These are phyloP conservation scores for Lutjanus argentimaculatus DNA, from an alignment of 2,797 vertebrate genomes.

Conservation along the genomic window DNA sequence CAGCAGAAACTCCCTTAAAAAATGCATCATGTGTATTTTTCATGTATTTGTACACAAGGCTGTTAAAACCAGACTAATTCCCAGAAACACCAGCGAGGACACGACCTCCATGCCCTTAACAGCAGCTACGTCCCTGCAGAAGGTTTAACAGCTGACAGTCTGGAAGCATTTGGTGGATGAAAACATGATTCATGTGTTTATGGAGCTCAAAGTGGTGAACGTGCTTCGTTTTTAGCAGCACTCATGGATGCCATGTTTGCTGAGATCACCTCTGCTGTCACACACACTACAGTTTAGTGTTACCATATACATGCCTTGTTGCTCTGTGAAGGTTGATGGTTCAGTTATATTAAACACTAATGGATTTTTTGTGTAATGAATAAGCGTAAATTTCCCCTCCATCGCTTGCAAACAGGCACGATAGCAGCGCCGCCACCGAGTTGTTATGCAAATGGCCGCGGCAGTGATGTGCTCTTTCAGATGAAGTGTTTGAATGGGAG, in stretches of 20 bases:
- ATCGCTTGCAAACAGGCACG: constrained; percentile 24
- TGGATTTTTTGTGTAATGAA: constrained; percentile 70
- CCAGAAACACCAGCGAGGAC: not conserved
- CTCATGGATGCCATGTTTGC: not conserved
- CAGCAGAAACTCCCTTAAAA: not conserved
- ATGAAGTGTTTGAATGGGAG: constrained; percentile 54
- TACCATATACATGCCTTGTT: constrained; percentile 23
- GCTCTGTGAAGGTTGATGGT: constrained; percentile 47
- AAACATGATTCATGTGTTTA: constrained; percentile 16
- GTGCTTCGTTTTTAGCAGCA: not conserved
- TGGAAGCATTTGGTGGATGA: constrained; percentile 8
- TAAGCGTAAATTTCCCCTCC: constrained; percentile 29
- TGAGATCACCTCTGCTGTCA: constrained; percentile 3
- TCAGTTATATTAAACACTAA: constrained; percentile 60
- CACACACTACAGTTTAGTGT: constrained; percentile 11
- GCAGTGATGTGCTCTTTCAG: constrained; percentile 44
- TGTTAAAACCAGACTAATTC: not conserved
- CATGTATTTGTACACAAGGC: not conserved
- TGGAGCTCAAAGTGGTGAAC: not conserved
- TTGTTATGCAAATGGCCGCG: constrained; percentile 63
- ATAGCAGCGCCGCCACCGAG: not conserved
- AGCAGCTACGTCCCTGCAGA: not conserved
- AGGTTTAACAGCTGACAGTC: constrained; percentile 14
- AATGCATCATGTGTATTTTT: not conserved
- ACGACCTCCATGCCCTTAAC: not conserved